Percentiles rank a stretch among this genome's conserved stretches.
Conservation (phyloP, 2,888 invertebrate genomes). For the Tuta absoluta region DNA sequence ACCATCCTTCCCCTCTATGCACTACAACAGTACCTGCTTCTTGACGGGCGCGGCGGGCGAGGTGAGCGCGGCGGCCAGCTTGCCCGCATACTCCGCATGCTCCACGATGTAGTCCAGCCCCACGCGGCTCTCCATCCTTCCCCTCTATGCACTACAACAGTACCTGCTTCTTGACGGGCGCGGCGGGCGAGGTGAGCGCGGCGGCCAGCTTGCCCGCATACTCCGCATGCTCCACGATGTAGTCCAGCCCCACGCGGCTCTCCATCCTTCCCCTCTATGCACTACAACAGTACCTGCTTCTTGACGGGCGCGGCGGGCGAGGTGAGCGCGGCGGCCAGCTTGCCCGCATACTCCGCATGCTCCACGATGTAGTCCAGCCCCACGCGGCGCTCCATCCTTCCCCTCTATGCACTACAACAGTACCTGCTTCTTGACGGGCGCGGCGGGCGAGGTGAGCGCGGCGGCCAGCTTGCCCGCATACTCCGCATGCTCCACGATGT, state of each 20-base stretch:
- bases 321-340: constrained; percentile 95
- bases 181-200: constrained; percentile 94
- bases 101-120: constrained; percentile 87
- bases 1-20: no score
- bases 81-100: constrained; percentile 94
- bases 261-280: no score
- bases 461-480: constrained; percentile 95
- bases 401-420: constrained; percentile 60
- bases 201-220: constrained; percentile 95
- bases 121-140: no score
- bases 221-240: constrained; percentile 96
- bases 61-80: constrained; percentile 95
- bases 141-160: constrained; percentile 48
- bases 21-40: constrained; percentile 32
- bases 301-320: constrained; percentile 87
- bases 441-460: constrained; percentile 94
- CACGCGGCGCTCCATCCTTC: neutral
- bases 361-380: constrained; percentile 95
- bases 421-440: constrained; percentile 95
- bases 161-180: constrained; percentile 95
- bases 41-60: constrained; percentile 87
- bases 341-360: constrained; percentile 94
- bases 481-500: constrained; percentile 95
- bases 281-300: constrained; percentile 52
- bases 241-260: neutral